Evolutionary conservation across 2,888 invertebrate species (phyloP).

Genomic region (Tromatobia lineatoria): DNA sequence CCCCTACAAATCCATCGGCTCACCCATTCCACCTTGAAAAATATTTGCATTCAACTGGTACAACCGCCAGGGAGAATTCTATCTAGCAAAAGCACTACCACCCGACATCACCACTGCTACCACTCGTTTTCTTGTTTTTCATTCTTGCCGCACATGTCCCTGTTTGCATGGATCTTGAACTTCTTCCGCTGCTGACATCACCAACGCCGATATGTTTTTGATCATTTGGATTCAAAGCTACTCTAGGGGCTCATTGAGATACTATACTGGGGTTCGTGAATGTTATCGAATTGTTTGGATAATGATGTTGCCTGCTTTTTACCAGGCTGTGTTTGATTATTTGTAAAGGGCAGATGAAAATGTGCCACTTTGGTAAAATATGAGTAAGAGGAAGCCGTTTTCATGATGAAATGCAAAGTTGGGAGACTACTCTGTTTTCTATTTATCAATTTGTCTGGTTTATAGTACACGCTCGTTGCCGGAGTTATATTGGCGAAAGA

Average conservation of each 20-base stretch:
- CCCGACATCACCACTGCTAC: conserved; percentile 43
- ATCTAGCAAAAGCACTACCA: conserved; percentile 50
- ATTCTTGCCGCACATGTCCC: conserved; percentile 70
- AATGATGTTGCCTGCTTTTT: conserved; percentile 23
- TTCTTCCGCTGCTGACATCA: conserved; percentile 29
- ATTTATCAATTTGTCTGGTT: conserved; percentile 32
- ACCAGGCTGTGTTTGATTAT: background rate
- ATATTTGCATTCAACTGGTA: conserved; percentile 80
- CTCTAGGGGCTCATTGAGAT: conserved; percentile 1
- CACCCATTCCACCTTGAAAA: conserved; percentile 72
- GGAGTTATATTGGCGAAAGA: conserved; percentile 31
- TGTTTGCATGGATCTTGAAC: conserved; percentile 79
- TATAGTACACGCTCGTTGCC: background rate
- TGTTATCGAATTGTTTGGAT: conserved; percentile 26
- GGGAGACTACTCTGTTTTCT: background rate
- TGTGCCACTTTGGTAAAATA: background rate
- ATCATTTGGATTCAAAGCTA: conserved; percentile 47
- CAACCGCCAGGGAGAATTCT: conserved; percentile 61
- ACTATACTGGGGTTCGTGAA: background rate
- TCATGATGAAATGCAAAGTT: background rate
- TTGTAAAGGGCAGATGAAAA: background rate
- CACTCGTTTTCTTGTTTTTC: conserved; percentile 73
- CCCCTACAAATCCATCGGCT: conserved; percentile 46
- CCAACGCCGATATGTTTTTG: conserved; percentile 60
- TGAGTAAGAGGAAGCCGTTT: background rate